Evolutionary conservation across 2,797 vertebrate genomes (phyloP).

Genomic region (Oreonectes daqikongensis): DNA sequence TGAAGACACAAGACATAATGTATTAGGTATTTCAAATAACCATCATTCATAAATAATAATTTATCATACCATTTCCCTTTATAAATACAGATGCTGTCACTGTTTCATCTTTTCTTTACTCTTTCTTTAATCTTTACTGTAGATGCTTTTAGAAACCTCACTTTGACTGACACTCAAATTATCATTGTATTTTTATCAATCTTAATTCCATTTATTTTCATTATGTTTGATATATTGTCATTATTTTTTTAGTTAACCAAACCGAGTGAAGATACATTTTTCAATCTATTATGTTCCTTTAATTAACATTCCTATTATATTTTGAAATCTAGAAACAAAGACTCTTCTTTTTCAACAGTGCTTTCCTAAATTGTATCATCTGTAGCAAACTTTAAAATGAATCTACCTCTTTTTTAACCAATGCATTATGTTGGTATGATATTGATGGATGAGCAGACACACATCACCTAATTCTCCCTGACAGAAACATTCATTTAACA

Average conservation of each 20-base stretch:
- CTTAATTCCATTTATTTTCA: neutral
- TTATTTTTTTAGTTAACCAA: neutral
- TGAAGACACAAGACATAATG: neutral
- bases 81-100: neutral
- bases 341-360: neutral
- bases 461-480: constrained; percentile 27
- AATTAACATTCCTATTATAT: neutral
- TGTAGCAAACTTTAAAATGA: neutral
- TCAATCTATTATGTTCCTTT: neutral
- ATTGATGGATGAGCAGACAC: constrained; percentile 7
- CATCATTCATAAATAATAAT: neutral
- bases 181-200: constrained; percentile 1
- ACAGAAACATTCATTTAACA: constrained; percentile 19
- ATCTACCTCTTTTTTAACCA: neutral
- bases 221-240: neutral
- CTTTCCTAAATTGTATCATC: neutral
- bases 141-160: neutral
- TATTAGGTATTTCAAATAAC: neutral
- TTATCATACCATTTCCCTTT: neutral
- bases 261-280: too few species aligned
- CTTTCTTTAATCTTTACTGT: neutral
- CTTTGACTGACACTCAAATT: neutral
- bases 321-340: neutral
- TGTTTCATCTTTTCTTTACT: neutral
- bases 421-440: neutral